phyloP scores from a whole-genome alignment of 2,888 invertebrate genomes.

The Phyllotreta striolata region DNA sequence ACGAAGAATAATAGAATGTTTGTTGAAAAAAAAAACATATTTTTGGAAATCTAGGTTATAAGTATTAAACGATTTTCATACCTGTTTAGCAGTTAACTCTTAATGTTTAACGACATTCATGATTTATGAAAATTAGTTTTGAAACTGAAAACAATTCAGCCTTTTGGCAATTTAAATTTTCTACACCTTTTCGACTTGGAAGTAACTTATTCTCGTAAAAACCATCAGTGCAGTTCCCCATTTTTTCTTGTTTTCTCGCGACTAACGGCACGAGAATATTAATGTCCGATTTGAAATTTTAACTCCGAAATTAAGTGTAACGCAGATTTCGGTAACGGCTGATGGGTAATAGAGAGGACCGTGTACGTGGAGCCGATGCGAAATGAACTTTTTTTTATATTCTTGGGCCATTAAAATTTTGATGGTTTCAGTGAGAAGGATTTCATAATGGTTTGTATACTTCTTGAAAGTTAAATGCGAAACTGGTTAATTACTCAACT shows the following conservation, averaged over 20 bases:
- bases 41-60: neutral
- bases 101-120: too few relatives aligned
- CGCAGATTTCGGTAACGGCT: conserved; percentile 30
- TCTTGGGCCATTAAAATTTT: conserved; percentile 10
- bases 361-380: conserved; percentile 20
- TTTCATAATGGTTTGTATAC: conserved; percentile 15
- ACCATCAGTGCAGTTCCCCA: neutral
- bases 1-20: too few relatives aligned
- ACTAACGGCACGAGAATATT: conserved; percentile 31
- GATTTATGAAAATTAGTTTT: too few relatives aligned
- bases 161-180: neutral
- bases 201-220: too few relatives aligned
- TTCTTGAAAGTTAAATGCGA: conserved; percentile 13
- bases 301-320: conserved; percentile 30
- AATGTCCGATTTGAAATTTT: conserved; percentile 33
- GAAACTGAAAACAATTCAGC: too few relatives aligned
- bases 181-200: neutral
- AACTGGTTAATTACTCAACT: conserved; percentile 11
- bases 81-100: too few relatives aligned
- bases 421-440: conserved; percentile 16
- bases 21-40: neutral
- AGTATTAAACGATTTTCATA: neutral
- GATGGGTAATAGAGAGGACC: conserved; percentile 19
- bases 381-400: conserved; percentile 27
- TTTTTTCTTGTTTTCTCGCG: conserved; percentile 13